A percentile compares a stretch with the other conserved stretches of the same genome.
phyloP scores from a whole-genome alignment of 1,140 invertebrate genomes.

The Dendrolimus kikuchii region DNA sequence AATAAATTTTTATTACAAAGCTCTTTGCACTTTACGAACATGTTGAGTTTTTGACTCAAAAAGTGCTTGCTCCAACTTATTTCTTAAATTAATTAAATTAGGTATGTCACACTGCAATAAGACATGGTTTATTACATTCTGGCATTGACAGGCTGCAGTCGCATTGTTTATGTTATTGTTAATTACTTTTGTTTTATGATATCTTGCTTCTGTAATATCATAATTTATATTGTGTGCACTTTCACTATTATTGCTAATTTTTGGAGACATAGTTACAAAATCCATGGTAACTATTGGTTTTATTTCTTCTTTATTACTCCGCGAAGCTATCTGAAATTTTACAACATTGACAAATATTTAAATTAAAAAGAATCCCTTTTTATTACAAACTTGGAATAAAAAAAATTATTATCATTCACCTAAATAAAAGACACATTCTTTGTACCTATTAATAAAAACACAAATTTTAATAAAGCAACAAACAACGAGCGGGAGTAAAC shows the following conservation, averaged over 20 bases:
- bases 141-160: conserved; percentile 52
- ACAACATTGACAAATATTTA: conserved; percentile 5
- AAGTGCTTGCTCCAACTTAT: conserved; percentile 57
- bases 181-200: conserved; percentile 10
- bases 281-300: conserved; percentile 50
- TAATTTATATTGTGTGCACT: too few species aligned
- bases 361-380: conserved; percentile 1
- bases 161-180: conserved; percentile 42
- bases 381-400: conserved; percentile 4
- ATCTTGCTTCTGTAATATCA: neutral
- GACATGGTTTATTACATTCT: conserved; percentile 50
- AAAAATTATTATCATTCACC: neutral
- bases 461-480: neutral
- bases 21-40: conserved; percentile 62
- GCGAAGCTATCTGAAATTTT: conserved; percentile 43
- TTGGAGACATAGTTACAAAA: conserved; percentile 49
- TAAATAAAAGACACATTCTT: neutral
- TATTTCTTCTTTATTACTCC: conserved; percentile 33
- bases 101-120: conserved; percentile 60
- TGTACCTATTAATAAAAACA: neutral
- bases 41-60: conserved; percentile 68
- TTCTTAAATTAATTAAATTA: conserved; percentile 59
- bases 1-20: conserved; percentile 29
- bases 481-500: too few species aligned
- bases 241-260: conserved; percentile 21